A percentile compares a stretch with the other conserved stretches of the same genome.
Evolutionary conservation across 2,888 invertebrate species (phyloP).

Genomic region (Polymixis lichenea): DNA sequence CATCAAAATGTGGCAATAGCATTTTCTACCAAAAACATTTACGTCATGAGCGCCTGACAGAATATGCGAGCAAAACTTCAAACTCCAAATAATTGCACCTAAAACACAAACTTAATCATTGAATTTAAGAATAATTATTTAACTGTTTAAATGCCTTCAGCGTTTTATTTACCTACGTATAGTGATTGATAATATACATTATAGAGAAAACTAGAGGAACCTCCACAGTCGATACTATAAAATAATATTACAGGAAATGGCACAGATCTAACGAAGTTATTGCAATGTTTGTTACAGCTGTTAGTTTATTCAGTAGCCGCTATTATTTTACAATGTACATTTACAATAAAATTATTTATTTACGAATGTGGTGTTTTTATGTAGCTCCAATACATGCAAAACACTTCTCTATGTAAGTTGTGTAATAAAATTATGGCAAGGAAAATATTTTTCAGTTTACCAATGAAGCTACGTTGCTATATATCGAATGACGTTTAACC

Average conservation of each 20-base stretch:
- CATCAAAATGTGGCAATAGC: too few relatives aligned
- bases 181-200: not conserved
- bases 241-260: constrained; percentile 38
- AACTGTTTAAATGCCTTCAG: not conserved
- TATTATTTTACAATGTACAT: not conserved
- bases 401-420: not conserved
- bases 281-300: constrained; percentile 25
- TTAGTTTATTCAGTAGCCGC: constrained; percentile 10
- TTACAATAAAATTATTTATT: too few relatives aligned
- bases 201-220: constrained; percentile 13
- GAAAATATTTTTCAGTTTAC: not conserved
- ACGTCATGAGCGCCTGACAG: constrained; percentile 28
- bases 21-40: not conserved
- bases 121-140: constrained; percentile 3
- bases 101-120: not conserved
- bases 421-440: not conserved
- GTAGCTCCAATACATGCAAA: not conserved
- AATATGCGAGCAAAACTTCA: constrained; percentile 18
- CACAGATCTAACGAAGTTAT: constrained; percentile 39
- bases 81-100: constrained; percentile 16
- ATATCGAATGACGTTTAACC: not conserved
- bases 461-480: not conserved
- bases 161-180: not conserved
- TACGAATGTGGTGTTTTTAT: not conserved
- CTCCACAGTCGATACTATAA: constrained; percentile 23